Base-by-base conservation (phyloP, 35 echinoderm and acorn worm species). In the Lytechinus variegatus region DNA sequence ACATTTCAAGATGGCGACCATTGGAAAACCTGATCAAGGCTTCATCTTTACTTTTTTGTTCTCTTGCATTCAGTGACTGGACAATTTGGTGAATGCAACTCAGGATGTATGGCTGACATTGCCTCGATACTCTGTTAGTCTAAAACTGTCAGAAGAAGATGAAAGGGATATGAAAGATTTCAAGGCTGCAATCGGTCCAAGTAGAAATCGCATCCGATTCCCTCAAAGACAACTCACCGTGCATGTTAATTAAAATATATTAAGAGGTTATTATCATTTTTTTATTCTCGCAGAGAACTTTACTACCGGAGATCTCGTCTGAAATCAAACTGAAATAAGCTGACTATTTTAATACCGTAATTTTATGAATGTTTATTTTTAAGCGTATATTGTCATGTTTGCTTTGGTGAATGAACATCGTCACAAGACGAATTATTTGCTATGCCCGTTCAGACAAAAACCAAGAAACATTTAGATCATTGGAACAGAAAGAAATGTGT, bases 141-240 rank as follows among this genome's bases (percentile, higher is more conserved):
- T 79, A 79, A 79, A 79, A 79, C 19, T 79, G 66, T 79, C 66
- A 79, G n/a, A 79, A 79, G 16, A 79, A 79, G 66, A 79, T 79
- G 66, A 79, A 79, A 79, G 66, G n/a, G 66, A 14, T 79, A 24
- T 19, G 21, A 79, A 16, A 16, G 14, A 79, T n/a, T 24, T 19
- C 66, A 79, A 79, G 66, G 66, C 66, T 16, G 16, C 14, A 79
- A 79, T 79, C 66, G 8, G n/a, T 79, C 8, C 8, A 24, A 79
- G 21, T 4, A 79, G 12, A 19, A 79, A 24, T 79, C 66, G 66
- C n/a, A 24, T 24, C 8, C 19, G 66, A 79, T 79, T 79, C n/a
- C 66, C 14, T n/a, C 66, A 79, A 79, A 24, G 66, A 21, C 16
- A 79, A 16, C 66, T 79, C 66, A 8, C 66, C 19, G 8, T 79